Conservation (phyloP, 2,113 vertebrate species). For the Carlito syrichta region DNA sequence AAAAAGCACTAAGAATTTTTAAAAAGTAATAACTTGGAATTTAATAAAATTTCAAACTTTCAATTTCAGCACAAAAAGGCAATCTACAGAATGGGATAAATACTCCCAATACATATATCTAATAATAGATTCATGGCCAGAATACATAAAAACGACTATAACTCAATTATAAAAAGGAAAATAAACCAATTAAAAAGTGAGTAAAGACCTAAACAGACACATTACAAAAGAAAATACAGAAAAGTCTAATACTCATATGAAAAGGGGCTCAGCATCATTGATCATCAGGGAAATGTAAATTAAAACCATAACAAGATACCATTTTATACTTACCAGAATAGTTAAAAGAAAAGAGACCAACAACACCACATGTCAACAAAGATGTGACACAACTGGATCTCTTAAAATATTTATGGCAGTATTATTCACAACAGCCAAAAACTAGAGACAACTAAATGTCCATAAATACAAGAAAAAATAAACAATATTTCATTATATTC, state of each 20-base stretch:
- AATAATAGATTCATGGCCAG: neutral
- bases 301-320: neutral
- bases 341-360: neutral
- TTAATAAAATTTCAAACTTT: slow-evolving; percentile 12
- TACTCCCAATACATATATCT: neutral
- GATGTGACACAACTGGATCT: neutral
- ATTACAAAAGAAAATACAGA: neutral
- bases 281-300: neutral
- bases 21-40: neutral
- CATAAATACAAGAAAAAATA: neutral
- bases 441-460: neutral
- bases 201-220: neutral
- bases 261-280: neutral
- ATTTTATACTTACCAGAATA: neutral
- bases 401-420: neutral
- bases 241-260: neutral
- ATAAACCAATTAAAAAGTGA: neutral
- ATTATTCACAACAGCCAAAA: neutral
- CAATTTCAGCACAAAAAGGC: neutral
- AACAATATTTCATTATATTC: neutral
- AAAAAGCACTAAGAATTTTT: neutral
- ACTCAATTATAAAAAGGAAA: slow-evolving; percentile 27
- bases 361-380: neutral
- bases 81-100: neutral
- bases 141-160: neutral